Conservation (phyloP, 2,113 vertebrate species). For the Speoplatyrhinus poulsoni region DNA sequence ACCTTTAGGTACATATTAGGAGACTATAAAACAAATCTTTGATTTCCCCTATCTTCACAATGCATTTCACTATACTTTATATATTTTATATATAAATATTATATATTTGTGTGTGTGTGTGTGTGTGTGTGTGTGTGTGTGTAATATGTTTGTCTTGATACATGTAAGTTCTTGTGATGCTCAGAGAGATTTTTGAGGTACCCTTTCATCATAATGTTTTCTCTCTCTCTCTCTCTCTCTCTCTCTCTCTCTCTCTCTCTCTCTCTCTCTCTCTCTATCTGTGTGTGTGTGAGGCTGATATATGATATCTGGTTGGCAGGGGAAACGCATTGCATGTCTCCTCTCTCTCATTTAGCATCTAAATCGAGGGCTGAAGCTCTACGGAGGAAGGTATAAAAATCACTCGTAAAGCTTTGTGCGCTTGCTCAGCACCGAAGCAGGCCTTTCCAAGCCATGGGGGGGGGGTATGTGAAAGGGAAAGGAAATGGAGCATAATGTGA, state of each 20-base stretch:
- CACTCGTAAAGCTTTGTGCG: conserved; percentile 4
- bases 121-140: too few relatives aligned
- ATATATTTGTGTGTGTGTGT: too few relatives aligned
- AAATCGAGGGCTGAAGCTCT: conserved; percentile 27
- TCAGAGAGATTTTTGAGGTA: too few relatives aligned
- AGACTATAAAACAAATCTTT: too few relatives aligned
- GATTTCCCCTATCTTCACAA: too few relatives aligned
- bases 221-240: neutral
- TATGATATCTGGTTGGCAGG: conserved; percentile 77
- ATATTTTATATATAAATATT: too few relatives aligned
- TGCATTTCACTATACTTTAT: too few relatives aligned
- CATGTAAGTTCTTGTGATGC: too few relatives aligned
- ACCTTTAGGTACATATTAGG: too few relatives aligned
- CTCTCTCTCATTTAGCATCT: conserved; percentile 36
- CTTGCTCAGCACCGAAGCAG: conserved; percentile 21
- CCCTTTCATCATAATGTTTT: neutral
- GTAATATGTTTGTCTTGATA: too few relatives aligned
- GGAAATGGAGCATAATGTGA: neutral
- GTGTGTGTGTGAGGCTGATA: conserved; percentile 53
- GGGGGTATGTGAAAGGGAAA: conserved; percentile 11
- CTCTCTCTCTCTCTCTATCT: too few relatives aligned
- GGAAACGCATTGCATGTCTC: too few relatives aligned
- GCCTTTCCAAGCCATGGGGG: conserved; percentile 13
- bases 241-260: neutral
- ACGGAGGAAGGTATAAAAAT: conserved; percentile 25